Percentiles rank a stretch among this genome's conserved stretches.
These are phyloP conservation scores for Petrophora chlorosata DNA, from an alignment of 2,888 invertebrate genomes.

Conservation along the genomic window DNA sequence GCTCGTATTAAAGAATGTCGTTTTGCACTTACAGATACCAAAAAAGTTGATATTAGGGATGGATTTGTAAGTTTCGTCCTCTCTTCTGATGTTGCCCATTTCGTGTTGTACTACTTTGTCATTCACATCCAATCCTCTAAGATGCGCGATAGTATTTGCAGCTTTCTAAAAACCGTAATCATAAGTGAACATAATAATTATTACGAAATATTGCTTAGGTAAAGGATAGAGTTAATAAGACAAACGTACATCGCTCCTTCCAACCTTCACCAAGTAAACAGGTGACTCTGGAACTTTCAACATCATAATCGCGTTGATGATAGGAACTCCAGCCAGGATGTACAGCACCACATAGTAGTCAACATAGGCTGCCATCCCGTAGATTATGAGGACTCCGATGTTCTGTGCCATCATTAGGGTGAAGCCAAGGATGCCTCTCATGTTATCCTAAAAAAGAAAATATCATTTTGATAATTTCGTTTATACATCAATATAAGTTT, in stretches of 20 bases:
- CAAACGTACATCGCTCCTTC: slow-evolving; percentile 54
- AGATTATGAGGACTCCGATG: slow-evolving; percentile 55
- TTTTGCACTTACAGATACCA: slow-evolving; percentile 57
- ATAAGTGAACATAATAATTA: no score
- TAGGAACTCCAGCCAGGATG: slow-evolving; percentile 43
- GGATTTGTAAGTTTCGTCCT: slow-evolving; percentile 53
- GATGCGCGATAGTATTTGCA: slow-evolving; percentile 43
- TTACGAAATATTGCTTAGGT: no score
- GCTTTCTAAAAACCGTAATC: slow-evolving; percentile 54
- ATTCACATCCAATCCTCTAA: slow-evolving; percentile 51
- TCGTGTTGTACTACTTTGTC: slow-evolving; percentile 51
- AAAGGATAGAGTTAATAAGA: no score
- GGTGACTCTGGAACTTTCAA: slow-evolving; percentile 65
- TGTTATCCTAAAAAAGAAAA: slow-evolving; percentile 35
- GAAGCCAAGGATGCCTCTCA: slow-evolving; percentile 55
- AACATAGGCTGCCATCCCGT: slow-evolving; percentile 54
- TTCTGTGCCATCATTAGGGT: slow-evolving; percentile 48
- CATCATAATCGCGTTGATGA: slow-evolving; percentile 46
- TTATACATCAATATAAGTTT: no score
- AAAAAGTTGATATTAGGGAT: slow-evolving; percentile 51
- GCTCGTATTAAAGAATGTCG: no score
- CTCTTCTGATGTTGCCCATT: slow-evolving; percentile 47
- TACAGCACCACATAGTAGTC: slow-evolving; percentile 55
- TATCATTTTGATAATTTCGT: no score
- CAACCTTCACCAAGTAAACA: slow-evolving; percentile 57